Evolutionary conservation across 2,113 vertebrate species (phyloP), one percentile per base, ranked within the genome.

Genomic region (Rhadina sibilatrix): DNA sequence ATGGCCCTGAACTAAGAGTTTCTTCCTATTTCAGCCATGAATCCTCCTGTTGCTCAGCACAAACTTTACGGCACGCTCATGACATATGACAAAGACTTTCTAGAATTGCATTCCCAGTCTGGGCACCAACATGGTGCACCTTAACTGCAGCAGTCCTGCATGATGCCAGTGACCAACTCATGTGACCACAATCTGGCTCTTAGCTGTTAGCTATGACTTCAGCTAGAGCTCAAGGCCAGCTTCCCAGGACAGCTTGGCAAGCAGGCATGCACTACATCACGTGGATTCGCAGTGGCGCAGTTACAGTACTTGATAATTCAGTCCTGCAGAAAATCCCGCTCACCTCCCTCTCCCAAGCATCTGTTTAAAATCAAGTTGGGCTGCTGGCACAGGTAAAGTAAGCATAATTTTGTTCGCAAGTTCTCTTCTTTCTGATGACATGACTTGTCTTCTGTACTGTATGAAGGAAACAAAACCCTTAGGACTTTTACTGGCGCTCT

Each of bases 181-280:
- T 0, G 0, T 57, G 76, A 75, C 28, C 83, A 53, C 7, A 16
- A 31, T 84, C 42, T 92, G 76, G 79, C 85, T 86, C 76, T 49
- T 19, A 46, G 31, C 65, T 88, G 83, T 18, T 30, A 89, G 35
- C 76, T 94, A 74, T 94, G 93, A 93, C 79, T 89, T 95, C 86
- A 92, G 68, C 76, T 79, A 14, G 12, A 90, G 79, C 64, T 81
- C 20, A 10, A 86, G 89, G 85, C 71, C 93, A 95, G 72, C 92
- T 92, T 92, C 93, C 70, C 88, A 87, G 86, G 92, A 80, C 68
- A 77, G 71, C 46, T 42, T 92, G 90, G 88, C 83, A 95, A 78
- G 72, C 57, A 21, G 2, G 17, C 30, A 38, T 7, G 46, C 49
- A 91, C 78, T 65, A 80, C 38, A 63, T 83, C 75, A 64, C 25